Evolutionary conservation across 2,888 invertebrate genomes (phyloP).

Genomic region (Volucella inanis): DNA sequence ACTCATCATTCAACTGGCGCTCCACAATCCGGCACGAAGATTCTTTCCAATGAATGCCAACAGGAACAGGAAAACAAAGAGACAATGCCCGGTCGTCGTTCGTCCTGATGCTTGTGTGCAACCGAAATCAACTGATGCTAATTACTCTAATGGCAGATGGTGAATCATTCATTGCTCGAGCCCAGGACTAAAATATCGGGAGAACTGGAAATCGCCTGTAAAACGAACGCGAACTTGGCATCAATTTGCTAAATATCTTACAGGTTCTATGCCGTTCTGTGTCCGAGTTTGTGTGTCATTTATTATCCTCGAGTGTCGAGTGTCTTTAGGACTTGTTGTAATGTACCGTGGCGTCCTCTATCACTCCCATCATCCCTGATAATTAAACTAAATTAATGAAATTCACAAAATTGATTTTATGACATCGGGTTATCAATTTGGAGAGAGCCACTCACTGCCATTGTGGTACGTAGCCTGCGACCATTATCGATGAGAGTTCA

Average conservation of each 20-base stretch:
- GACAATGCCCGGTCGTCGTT: slow-evolving; percentile 31
- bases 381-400: slow-evolving; percentile 73
- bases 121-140: slow-evolving; percentile 70
- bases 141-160: slow-evolving; percentile 72
- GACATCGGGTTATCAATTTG: slow-evolving; percentile 71
- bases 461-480: slow-evolving; percentile 41
- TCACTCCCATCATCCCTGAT: slow-evolving; percentile 15
- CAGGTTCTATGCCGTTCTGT: slow-evolving; percentile 34
- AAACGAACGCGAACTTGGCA: slow-evolving; percentile 64
- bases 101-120: slow-evolving; percentile 35
- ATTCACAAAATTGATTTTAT: slow-evolving; percentile 72
- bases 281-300: slow-evolving; percentile 50
- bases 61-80: not conserved
- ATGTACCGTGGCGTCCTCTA: slow-evolving; percentile 47
- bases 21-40: not conserved
- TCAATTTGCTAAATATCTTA: slow-evolving; percentile 64
- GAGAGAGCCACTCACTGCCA: slow-evolving; percentile 61
- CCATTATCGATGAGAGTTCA: slow-evolving; percentile 11
- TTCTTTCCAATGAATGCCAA: slow-evolving; percentile 35
- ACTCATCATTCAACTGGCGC: slow-evolving; percentile 40
- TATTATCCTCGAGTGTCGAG: slow-evolving; percentile 24
- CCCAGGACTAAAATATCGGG: not conserved
- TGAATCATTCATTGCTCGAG: slow-evolving; percentile 58
- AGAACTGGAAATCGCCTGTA: slow-evolving; percentile 24
- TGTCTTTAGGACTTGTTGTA: slow-evolving; percentile 8